Conservation (phyloP, 2,113 vertebrate species). For the Cololabis saira region DNA sequence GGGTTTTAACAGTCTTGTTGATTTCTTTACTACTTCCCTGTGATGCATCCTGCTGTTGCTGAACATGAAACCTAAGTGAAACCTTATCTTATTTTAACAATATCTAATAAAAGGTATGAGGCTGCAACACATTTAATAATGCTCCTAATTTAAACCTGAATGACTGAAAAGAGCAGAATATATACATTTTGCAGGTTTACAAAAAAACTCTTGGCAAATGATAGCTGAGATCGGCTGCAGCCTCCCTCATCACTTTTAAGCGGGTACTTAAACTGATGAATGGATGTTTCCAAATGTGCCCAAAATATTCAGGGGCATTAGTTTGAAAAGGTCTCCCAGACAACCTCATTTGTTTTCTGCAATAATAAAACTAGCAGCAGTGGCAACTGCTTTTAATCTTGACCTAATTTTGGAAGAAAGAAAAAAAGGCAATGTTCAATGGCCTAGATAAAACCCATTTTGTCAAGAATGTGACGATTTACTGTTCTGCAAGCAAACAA, state of each 20-base stretch:
- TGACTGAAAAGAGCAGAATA: background rate
- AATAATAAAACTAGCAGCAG: background rate
- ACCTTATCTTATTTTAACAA: constrained; percentile 2
- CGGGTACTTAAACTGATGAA: too few relatives aligned
- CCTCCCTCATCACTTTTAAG: too few relatives aligned
- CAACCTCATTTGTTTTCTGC: constrained; percentile 5
- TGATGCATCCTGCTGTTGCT: constrained; percentile 3
- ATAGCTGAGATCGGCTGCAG: too few relatives aligned
- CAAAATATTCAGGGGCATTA: background rate
- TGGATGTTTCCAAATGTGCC: constrained; percentile 1
- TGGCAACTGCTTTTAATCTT: constrained; percentile 18
- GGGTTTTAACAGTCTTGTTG: background rate
- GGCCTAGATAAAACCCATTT: constrained; percentile 26
- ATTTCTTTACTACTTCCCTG: constrained; percentile 17
- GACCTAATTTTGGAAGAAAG: constrained; percentile 20
- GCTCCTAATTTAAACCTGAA: background rate
- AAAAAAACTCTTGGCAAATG: too few relatives aligned
- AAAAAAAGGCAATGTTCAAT: constrained; percentile 14
- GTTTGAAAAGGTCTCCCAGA: background rate
- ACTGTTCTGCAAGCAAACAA: constrained; percentile 7
- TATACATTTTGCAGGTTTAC: background rate
- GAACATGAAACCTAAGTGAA: constrained; percentile 20
- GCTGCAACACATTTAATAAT: background rate
- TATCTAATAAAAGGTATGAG: background rate
- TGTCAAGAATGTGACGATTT: constrained; percentile 20